Base-by-base conservation (phyloP, 2,797 vertebrate genomes). In the Halcyon leucocephala region DNA sequence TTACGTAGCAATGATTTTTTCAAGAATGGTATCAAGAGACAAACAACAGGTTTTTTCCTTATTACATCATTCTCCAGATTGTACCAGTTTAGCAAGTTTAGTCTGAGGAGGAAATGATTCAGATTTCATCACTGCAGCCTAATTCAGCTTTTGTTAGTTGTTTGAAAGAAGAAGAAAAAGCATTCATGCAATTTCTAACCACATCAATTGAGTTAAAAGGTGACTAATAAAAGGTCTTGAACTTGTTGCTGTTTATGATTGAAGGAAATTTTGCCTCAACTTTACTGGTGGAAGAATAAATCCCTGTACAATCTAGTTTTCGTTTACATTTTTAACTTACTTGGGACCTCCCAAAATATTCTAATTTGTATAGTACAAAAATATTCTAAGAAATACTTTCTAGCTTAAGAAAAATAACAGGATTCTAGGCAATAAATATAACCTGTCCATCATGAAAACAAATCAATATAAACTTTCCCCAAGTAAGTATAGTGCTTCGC, bases 21-120 rank as follows among this genome's bases (percentile, higher is more conserved):
- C 84, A 86, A 90, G 89, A 97, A 88, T 5, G 0, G 61, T 83
- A 83, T 96, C 93, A 94, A 89, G 93, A 91, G 90, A 82, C 94
- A 93, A 97, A 95, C 86, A 97, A 93, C 94, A 89, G 65, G 81
- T 95, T 95, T 96, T 95, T 95, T 89, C 74, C 86, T 86, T 82
- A 96, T 97, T 96, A 96, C 96, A 95, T 97, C 96, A 97, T 77
- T 92, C 82, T 91, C 90, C 93, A 95, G 94, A 96, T 76, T 95
- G 92, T 91, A 92, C 95, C 89, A 94, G 66, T 90, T 95, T 89
- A 96, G 93, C 78, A 92, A 71, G 87, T 91, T 93, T 97, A 91
- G 73, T 95, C 92, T 95, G 94, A 97, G 76, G 69, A 95, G 94
- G 94, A 97, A 97, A 95, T 96, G 93, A 97, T 95, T 96, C 93